These are phyloP conservation scores for Drosophila parabipectinata DNA, from an alignment of 1,140 invertebrate genomes.

Conservation along the genomic window DNA sequence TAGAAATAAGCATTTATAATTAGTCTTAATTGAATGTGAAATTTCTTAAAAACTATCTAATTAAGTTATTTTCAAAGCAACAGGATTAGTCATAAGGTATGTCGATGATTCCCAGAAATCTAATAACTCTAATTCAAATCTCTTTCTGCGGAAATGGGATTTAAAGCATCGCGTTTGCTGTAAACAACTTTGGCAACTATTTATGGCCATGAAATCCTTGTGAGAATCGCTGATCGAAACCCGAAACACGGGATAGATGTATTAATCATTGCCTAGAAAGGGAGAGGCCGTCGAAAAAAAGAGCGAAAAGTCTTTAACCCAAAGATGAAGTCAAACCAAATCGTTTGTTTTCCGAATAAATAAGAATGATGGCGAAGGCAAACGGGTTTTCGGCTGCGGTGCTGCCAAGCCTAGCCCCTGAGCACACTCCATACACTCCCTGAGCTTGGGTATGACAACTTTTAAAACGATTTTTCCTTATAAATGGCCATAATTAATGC, in stretches of 20 bases:
- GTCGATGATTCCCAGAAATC: constrained; percentile 26
- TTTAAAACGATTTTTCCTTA: constrained; percentile 71
- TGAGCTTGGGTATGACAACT: constrained; percentile 68
- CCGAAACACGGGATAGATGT: constrained; percentile 15
- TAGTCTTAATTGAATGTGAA: constrained; percentile 1
- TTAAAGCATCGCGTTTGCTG: constrained; percentile 7
- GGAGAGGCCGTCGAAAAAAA: constrained; percentile 17
- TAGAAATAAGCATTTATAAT: constrained; percentile 1
- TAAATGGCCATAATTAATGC: constrained; percentile 73
- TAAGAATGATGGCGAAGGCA: constrained; percentile 65
- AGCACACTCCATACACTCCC: constrained; percentile 33
- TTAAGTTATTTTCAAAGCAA: background rate
- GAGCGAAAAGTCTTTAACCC: constrained; percentile 34
- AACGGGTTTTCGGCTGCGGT: constrained; percentile 49
- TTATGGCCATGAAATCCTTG: constrained; percentile 33
- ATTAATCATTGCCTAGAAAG: constrained; percentile 28
- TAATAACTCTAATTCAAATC: constrained; percentile 34
- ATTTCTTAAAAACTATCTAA: background rate
- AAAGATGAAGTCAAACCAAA: constrained; percentile 36
- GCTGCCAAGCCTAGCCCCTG: background rate
- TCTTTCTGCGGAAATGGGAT: constrained; percentile 26
- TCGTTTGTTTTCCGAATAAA: constrained; percentile 65
- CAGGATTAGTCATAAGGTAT: constrained; percentile 1
- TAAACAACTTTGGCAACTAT: constrained; percentile 16
- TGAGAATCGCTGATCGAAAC: constrained; percentile 18